These are phyloP conservation scores for Pseudococcus longispinus DNA, from an alignment of 2,888 invertebrate species.

Conservation along the genomic window DNA sequence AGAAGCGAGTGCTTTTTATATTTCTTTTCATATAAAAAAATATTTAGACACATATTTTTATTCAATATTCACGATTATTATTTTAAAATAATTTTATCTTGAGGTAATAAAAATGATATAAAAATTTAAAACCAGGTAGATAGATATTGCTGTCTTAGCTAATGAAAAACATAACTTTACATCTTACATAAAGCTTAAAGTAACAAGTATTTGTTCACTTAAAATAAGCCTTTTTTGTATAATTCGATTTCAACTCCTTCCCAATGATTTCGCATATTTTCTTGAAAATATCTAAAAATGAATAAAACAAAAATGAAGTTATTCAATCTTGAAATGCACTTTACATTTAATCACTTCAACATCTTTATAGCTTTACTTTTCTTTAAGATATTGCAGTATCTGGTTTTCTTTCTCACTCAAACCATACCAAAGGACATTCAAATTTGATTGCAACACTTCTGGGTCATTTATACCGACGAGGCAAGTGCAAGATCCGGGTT, in stretches of 20 bases:
- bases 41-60: too few species aligned
- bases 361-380: constrained; percentile 55
- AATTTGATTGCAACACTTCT: constrained; percentile 70
- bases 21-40: too few species aligned
- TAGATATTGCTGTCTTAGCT: too few species aligned
- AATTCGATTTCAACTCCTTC: constrained; percentile 60
- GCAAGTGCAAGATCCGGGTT: constrained; percentile 72
- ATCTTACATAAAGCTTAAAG: too few species aligned
- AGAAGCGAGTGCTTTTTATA: too few species aligned
- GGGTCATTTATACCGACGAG: constrained; percentile 79
- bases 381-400: constrained; percentile 68
- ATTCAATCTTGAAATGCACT: neutral
- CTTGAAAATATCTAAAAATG: neutral
- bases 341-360: neutral
- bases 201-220: too few species aligned
- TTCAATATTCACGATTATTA: too few species aligned
- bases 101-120: too few species aligned
- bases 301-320: neutral
- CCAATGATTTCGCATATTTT: constrained; percentile 58
- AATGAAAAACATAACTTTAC: too few species aligned
- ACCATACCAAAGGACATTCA: constrained; percentile 71
- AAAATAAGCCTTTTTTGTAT: constrained; percentile 43
- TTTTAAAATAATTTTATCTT: too few species aligned
- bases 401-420: constrained; percentile 72
- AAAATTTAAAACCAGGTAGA: too few species aligned